These are phyloP conservation scores for Dryoscopus gambensis DNA, from an alignment of 2,113 vertebrate genomes.

Conservation along the genomic window DNA sequence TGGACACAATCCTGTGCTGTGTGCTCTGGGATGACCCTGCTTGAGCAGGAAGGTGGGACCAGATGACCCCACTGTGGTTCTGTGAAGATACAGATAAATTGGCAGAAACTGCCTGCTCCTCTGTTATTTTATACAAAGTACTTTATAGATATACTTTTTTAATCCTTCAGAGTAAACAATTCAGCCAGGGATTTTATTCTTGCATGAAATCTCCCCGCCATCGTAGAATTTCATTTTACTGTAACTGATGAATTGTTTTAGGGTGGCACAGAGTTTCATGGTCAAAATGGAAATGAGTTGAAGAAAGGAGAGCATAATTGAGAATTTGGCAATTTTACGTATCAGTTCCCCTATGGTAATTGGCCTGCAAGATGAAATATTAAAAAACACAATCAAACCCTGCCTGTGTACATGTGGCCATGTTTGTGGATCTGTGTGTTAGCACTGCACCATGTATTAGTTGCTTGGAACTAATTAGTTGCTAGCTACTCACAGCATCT, in stretches of 20 bases:
- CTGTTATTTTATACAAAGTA: not conserved
- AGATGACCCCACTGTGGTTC: not conserved
- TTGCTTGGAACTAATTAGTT: conserved; percentile 61
- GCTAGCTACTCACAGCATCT: conserved; percentile 32
- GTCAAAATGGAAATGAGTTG: conserved; percentile 42
- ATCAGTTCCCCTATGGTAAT: conserved; percentile 57
- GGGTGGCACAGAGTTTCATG: not conserved
- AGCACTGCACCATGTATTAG: not conserved
- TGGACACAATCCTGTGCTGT: not conserved
- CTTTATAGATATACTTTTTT: not conserved
- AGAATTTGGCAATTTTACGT: conserved; percentile 57
- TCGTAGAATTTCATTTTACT: not conserved
- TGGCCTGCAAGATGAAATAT: conserved; percentile 54
- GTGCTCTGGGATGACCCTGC: not conserved
- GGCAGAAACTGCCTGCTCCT: not conserved
- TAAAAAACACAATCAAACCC: conserved; percentile 34
- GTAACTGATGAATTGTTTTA: not conserved
- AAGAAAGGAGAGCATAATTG: conserved; percentile 26
- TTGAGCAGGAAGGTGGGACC: not conserved
- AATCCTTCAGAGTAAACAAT: not conserved
- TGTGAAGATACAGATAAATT: not conserved
- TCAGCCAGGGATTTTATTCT: not conserved
- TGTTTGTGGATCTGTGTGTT: conserved; percentile 22
- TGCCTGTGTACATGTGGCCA: not conserved
- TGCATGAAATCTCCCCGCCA: not conserved